A percentile compares a stretch with the other conserved stretches of the same genome.
Evolutionary conservation across 2,888 invertebrate genomes (phyloP).

Genomic region (Fissipunctia ypsillon): DNA sequence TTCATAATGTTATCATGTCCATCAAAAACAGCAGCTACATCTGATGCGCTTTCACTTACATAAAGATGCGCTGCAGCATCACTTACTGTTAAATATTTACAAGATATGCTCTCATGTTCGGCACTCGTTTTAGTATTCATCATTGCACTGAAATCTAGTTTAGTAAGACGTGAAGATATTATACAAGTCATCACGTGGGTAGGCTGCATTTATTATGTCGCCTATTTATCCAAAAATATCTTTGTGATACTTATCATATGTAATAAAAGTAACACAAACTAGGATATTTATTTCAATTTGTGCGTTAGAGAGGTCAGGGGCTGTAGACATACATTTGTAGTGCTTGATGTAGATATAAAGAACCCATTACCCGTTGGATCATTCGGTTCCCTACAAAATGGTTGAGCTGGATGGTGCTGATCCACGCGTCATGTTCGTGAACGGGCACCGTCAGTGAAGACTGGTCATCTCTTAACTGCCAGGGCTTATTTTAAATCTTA

Average conservation of each 20-base stretch:
- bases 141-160: constrained; percentile 62
- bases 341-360: too few species aligned
- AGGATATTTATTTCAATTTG: constrained; percentile 46
- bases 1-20: not conserved
- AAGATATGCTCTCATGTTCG: constrained; percentile 26
- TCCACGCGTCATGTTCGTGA: too few species aligned
- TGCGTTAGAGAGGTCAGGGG: constrained; percentile 23
- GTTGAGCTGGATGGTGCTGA: too few species aligned
- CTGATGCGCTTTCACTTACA: constrained; percentile 17
- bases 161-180: constrained; percentile 58
- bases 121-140: constrained; percentile 62
- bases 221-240: constrained; percentile 58
- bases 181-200: constrained; percentile 57
- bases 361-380: too few species aligned
- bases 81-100: constrained; percentile 30
- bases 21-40: not conserved
- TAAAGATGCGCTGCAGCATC: constrained; percentile 44
- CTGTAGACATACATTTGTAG: not conserved
- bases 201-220: constrained; percentile 60
- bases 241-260: constrained; percentile 56
- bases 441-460: too few species aligned
- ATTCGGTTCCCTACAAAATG: too few species aligned
- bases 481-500: too few species aligned
- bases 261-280: constrained; percentile 59
- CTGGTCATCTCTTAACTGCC: too few species aligned